Evolutionary conservation across 2,113 vertebrate genomes (phyloP).

Genomic region (Plectropomus leopardus): DNA sequence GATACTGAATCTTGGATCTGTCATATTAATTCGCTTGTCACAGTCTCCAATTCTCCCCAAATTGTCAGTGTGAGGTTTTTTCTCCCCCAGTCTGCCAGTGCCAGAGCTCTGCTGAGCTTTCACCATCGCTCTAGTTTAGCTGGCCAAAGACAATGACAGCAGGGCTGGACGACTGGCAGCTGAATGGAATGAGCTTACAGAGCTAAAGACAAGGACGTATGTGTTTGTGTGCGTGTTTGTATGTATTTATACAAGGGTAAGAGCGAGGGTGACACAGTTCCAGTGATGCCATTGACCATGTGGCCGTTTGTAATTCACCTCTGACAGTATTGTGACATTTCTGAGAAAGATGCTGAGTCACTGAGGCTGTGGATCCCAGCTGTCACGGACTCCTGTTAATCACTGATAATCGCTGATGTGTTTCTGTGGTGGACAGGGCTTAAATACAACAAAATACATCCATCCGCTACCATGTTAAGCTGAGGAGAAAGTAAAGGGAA

Average conservation of each 20-base stretch:
- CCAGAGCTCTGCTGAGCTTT: conserved; percentile 30
- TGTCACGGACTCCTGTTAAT: conserved; percentile 46
- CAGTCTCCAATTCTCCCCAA: background rate
- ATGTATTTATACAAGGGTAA: conserved; percentile 21
- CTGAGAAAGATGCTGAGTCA: conserved; percentile 69
- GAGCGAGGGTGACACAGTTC: conserved; percentile 31
- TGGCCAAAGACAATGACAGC: conserved; percentile 45
- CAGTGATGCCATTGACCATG: conserved; percentile 67
- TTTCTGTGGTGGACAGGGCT: conserved; percentile 8
- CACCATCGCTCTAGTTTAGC: conserved; percentile 18
- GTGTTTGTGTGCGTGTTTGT: conserved; percentile 21
- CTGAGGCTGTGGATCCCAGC: conserved; percentile 16
- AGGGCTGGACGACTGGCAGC: conserved; percentile 22
- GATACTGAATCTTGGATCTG: background rate
- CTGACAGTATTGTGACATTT: conserved; percentile 55
- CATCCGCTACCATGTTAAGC: background rate
- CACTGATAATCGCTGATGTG: conserved; percentile 40
- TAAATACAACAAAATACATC: conserved; percentile 13
- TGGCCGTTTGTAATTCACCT: conserved; percentile 54
- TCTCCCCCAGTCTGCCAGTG: background rate
- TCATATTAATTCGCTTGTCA: background rate
- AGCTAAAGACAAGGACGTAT: conserved; percentile 33
- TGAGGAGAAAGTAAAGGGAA: background rate
- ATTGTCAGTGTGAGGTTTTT: background rate
- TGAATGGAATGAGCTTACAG: conserved; percentile 44